Base-by-base conservation (phyloP, 1,140 invertebrate genomes). In the Akabosia matsudoensis region DNA sequence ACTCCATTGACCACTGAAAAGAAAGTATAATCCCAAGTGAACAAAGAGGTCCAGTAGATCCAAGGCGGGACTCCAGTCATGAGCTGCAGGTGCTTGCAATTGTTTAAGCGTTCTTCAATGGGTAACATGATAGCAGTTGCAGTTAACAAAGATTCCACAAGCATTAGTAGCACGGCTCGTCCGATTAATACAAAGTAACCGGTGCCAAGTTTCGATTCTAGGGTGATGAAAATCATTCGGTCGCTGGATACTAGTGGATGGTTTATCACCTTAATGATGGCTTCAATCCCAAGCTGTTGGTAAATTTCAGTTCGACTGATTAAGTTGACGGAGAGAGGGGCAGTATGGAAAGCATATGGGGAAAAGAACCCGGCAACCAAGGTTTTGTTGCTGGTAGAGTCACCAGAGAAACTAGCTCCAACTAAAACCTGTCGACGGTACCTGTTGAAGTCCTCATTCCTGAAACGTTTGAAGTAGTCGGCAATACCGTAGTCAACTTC, bases 11-110 rank as follows among this genome's bases (percentile, higher is more conserved):
- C n/a, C n/a, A n/a, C n/a, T n/a, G n/a, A n/a, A 45, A 45, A 45
- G 37, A 81, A 52, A 18, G 76, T 54, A 71, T 78, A 78, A 33
- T 81, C 80, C 80, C 80, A 81, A 13, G 75, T 13, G 30, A 81
- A 79, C 10, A 45, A 10, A 0, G 80, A 74, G 0, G 24, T 70
- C 93, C 93, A 94, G 84, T 91, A 91, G 0, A 89, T 88, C n/a
- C 88, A 85, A 0, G 91, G 88, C 54, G 90, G 88, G 0, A 92
- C 91, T 2, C 93, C 93, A 70, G 91, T 92, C 26, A 94, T 91
- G 82, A 91, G 87, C 84, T 92, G 90, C 13, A 92, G 83, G 78
- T 91, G 90, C 81, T 91, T 91, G 7, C 37, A 7, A 10, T 45
- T 45, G 18, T 45, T 45, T 18, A 45, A 18, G 7, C 37, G 37